A percentile compares a stretch with the other conserved stretches of the same genome.
Evolutionary conservation across 2,113 vertebrate genomes (phyloP).

Genomic region (cat (Felis catus)): F.catus_Fca126_mat1.0 CM031411.1:4363001-4363500

Average conservation of each 20-base stretch:
- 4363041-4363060: not conserved
- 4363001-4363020: not conserved
- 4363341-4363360: too few relatives aligned
- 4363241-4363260: too few relatives aligned
- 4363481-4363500: not conserved
- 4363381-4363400: too few relatives aligned
- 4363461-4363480: not conserved
- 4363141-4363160: not conserved
- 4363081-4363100: not conserved
- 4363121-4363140: not conserved
- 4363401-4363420: too few relatives aligned
- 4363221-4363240: not conserved
- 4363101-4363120: not conserved
- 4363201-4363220: not conserved
- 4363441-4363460: not conserved
- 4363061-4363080: not conserved
- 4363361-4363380: too few relatives aligned
- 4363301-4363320: too few relatives aligned
- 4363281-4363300: too few relatives aligned
- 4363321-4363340: too few relatives aligned
- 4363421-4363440: too few relatives aligned
- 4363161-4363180: not conserved
- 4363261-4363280: too few relatives aligned
- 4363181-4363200: not conserved
- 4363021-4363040: not conserved